Evolutionary conservation across 2,888 invertebrate genomes (phyloP).

Genomic region (Epistrophe eligans): DNA sequence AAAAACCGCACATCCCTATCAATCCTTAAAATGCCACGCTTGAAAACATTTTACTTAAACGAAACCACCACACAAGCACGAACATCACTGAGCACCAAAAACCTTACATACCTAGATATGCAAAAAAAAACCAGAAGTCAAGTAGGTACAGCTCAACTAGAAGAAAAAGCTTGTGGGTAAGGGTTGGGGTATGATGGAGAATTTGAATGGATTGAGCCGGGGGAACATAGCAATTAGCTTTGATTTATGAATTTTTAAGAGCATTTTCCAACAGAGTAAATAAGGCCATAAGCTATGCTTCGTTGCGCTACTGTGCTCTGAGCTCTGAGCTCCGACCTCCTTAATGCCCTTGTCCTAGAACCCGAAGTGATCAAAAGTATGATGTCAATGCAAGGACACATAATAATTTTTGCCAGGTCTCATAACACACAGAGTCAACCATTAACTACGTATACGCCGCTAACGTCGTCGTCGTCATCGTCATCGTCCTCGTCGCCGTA

Average conservation of each 20-base stretch:
- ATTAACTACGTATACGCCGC: background rate
- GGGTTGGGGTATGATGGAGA: background rate
- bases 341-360: slow-evolving; percentile 61
- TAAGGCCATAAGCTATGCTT: slow-evolving; percentile 11
- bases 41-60: slow-evolving; percentile 17
- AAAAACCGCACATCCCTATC: slow-evolving; percentile 18
- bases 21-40: slow-evolving; percentile 25
- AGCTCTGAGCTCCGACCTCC: background rate
- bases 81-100: background rate
- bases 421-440: slow-evolving; percentile 2
- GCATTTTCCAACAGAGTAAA: slow-evolving; percentile 42
- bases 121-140: slow-evolving; percentile 27
- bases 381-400: slow-evolving; percentile 64
- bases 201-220: slow-evolving; percentile 15
- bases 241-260: slow-evolving; percentile 72
- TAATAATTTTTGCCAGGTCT: background rate
- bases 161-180: background rate
- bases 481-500: background rate
- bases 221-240: slow-evolving; percentile 57
- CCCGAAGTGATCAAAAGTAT: slow-evolving; percentile 16
- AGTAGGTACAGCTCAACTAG: slow-evolving; percentile 16
- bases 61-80: background rate
- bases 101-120: background rate
- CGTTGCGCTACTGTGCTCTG: background rate
- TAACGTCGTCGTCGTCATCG: background rate